A percentile compares a stretch with the other conserved stretches of the same genome.
Evolutionary conservation across 2,797 vertebrate species (phyloP).

Genomic region (Rachycentron canadum): DNA sequence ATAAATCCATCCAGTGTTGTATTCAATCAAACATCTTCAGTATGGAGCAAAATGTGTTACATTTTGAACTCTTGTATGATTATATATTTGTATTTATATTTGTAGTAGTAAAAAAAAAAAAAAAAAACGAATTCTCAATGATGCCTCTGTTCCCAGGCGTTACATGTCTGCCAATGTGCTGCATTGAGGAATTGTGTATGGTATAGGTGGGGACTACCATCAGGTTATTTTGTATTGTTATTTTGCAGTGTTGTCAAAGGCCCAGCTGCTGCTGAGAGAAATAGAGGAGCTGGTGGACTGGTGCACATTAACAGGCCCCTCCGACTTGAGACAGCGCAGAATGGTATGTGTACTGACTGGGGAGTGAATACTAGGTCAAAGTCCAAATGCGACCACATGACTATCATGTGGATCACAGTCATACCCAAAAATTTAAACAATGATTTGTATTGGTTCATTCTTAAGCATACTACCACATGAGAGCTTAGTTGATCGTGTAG

Average conservation of each 20-base stretch:
- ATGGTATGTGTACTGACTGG: conserved; percentile 42
- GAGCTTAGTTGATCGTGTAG: background rate
- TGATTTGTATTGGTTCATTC: conserved; percentile 3
- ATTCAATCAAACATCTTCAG: background rate
- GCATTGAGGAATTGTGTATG: background rate
- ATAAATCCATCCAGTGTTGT: background rate
- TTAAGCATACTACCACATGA: background rate
- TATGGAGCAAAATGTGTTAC: background rate
- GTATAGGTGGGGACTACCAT: background rate
- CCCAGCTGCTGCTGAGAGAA: conserved; percentile 60
- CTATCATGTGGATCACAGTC: background rate
- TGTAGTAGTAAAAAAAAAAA: background rate
- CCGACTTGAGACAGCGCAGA: conserved; percentile 1
- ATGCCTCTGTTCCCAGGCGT: background rate
- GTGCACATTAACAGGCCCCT: conserved; percentile 19
- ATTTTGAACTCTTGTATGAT: too few species aligned
- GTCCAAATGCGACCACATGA: background rate
- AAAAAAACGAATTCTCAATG: too few species aligned
- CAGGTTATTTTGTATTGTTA: conserved; percentile 13
- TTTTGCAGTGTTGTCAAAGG: conserved; percentile 73
- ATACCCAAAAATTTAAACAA: background rate
- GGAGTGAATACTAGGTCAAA: background rate
- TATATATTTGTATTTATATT: background rate
- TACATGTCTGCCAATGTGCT: background rate
- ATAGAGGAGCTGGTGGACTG: conserved; percentile 63